Base-by-base conservation (phyloP, 1,140 invertebrate genomes). In the Trichogramma pretiosum region DNA sequence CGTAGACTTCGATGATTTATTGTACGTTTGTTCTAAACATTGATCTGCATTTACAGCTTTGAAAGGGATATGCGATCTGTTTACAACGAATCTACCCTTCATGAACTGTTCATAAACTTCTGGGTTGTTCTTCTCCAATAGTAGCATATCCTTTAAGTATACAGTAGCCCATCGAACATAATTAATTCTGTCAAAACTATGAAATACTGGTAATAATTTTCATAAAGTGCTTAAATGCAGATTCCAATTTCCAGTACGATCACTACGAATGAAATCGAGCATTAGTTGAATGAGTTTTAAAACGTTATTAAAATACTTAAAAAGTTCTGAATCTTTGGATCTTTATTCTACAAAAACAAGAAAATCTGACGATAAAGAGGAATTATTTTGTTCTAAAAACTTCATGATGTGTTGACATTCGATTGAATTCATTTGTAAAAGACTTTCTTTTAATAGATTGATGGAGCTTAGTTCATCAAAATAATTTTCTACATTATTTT, bases 211-310 rank as follows among this genome's bases (percentile, higher is more conserved):
- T 23, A 35, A 34, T 5, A 53, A 19, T 37, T 50, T 50, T 23
- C 46, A 33, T 9, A 47, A 5, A 14, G 48, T 39, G 3, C 13
- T 8, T 3, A 50, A 3, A 16, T 56, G 36, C 18, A 50, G 26
- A 22, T 48, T 9, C 50, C 50, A 56, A 24, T 53, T 30, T 7
- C 50, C 48, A 16, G 30, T 19, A 2, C 50, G 43, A 53, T 56
- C 44, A 14, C 24, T 30, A 14, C 41, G 41, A 24, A 52, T 42
- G 2, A 43, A 36, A 44, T 52, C 39, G 5, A 24, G 13, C 34
- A 50, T n/a, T 22, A 43, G 11, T n/a, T 30, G 11, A n/a, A 43
- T 44, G 4, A 50, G 24, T 21, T 21, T 36, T 17, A 43, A 23
- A 14, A 50, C 33, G 10, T 37, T 50, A 30, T 36, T 50, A 18